Evolutionary conservation across 2,113 vertebrate species (phyloP), one percentile per base, ranked within the genome.

Genomic region (Opisthocomus hoazin): DNA sequence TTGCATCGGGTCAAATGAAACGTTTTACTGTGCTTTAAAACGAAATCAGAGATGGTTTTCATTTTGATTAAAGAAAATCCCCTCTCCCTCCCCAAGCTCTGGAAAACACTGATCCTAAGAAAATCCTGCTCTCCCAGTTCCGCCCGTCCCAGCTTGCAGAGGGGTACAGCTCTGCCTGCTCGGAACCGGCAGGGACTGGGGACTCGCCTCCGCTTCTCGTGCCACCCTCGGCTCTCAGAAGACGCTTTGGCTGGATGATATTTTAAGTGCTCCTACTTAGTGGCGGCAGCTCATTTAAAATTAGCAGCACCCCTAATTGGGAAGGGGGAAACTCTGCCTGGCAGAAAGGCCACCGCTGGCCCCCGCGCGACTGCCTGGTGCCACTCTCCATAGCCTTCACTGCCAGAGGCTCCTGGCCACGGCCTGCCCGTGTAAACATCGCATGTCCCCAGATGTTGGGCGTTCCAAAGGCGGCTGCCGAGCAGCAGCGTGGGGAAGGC

Each of bases 381-480:
- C 84, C 92, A 77, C 91, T 64, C 86, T 60, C 15, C 5, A 87
- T 90, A 91, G 92, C 81, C 78, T 23, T 95, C 95, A 91, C 94
- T 83, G 85, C 87, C 96, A 85, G 78, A 30, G 20, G 29, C 3
- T 86, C 88, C 94, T 18, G 78, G 75, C 78, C 57, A 24, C 3
- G 3, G 82, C 78, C 86, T 1, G 1, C 73, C 77, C 41, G 43
- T 30, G 75, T 75, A 92, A 90, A 93, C 45, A 83, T 27, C 79
- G 88, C 80, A 61, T 69, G 87, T n/a, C 80, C 92, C 82, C 53
- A 89, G 96, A 95, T 80, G 89, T 79, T 95, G 70, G 89, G 87
- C 63, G 45, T 27, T 78, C 23, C 2, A 32, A 63, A 70, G 43
- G 80, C 5, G 10, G 74, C 66, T 1, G 6, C 43, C 16, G 50